Percentiles rank a stretch among this genome's conserved stretches.
Conservation (phyloP, 2,113 vertebrate species). For the Haemorhous mexicanus region DNA sequence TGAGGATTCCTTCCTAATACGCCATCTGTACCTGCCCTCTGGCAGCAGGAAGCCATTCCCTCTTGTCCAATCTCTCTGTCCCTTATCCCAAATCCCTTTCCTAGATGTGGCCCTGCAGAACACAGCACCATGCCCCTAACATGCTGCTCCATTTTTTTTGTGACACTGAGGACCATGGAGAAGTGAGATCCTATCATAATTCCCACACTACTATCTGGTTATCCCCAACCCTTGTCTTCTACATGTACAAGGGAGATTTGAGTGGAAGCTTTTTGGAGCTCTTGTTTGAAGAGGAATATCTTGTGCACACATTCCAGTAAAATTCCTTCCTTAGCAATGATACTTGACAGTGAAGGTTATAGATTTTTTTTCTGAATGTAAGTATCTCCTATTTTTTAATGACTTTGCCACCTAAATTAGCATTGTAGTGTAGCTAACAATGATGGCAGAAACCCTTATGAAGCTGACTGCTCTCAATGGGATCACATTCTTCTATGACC, state of each 20-base stretch:
- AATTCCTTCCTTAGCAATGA: background rate
- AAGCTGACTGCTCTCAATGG: background rate
- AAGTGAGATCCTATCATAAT: background rate
- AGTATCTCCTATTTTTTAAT: background rate
- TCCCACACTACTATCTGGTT: background rate
- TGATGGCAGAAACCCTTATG: background rate
- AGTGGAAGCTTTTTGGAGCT: background rate
- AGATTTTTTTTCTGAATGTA: background rate
- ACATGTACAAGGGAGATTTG: background rate
- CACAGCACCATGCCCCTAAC: background rate
- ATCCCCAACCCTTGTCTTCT: background rate
- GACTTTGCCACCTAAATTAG: background rate
- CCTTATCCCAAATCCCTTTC: background rate
- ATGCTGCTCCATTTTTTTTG: background rate
- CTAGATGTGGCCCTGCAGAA: background rate
- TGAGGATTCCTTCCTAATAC: accelerated
- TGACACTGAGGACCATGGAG: background rate
- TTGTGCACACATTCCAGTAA: background rate
- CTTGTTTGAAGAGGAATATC: background rate
- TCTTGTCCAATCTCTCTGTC: too few species aligned
- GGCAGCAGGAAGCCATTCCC: background rate
- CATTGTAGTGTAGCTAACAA: background rate
- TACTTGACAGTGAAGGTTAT: background rate
- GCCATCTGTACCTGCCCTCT: accelerated
- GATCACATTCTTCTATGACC: background rate